Evolutionary conservation across 2,797 vertebrate species (phyloP).

Genomic region (Bovichtus variegatus): DNA sequence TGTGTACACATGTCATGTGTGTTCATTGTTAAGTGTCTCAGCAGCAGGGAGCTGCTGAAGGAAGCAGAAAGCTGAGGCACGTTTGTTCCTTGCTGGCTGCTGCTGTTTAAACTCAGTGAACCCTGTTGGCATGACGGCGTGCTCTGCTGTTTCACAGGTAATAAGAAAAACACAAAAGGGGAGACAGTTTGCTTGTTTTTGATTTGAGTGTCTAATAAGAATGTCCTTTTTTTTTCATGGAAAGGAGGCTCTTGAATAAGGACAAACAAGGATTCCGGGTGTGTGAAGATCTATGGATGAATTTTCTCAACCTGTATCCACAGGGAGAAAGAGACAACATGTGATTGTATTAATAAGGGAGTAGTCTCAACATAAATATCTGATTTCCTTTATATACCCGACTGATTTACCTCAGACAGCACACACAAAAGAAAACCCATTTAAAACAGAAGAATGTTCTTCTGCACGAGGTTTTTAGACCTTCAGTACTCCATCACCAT

Average conservation of each 20-base stretch:
- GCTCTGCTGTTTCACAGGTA: background rate
- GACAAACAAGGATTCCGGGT: background rate
- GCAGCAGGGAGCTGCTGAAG: conserved; percentile 47
- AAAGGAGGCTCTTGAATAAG: background rate
- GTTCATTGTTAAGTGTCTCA: conserved; percentile 22
- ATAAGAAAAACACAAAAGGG: background rate
- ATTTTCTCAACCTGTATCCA: background rate
- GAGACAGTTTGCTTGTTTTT: background rate
- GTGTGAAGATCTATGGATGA: background rate
- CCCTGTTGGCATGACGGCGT: conserved; percentile 8
- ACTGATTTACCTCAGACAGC: no score
- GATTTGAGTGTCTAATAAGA: background rate
- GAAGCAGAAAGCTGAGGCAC: conserved; percentile 32
- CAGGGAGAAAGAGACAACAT: background rate
- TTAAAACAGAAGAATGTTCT: no score
- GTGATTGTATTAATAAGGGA: no score
- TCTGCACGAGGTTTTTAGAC: no score
- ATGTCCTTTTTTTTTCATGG: background rate
- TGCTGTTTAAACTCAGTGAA: conserved; percentile 45
- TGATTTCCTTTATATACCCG: no score
- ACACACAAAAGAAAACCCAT: no score
- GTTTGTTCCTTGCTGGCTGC: conserved; percentile 26
- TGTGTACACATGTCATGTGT: conserved; percentile 6
- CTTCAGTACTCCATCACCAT: no score
- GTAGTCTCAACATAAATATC: no score